A percentile compares a stretch with the other conserved stretches of the same genome.
Evolutionary conservation across 2,797 vertebrate genomes (phyloP).

Genomic region (Pogonophryne albipinna): DNA sequence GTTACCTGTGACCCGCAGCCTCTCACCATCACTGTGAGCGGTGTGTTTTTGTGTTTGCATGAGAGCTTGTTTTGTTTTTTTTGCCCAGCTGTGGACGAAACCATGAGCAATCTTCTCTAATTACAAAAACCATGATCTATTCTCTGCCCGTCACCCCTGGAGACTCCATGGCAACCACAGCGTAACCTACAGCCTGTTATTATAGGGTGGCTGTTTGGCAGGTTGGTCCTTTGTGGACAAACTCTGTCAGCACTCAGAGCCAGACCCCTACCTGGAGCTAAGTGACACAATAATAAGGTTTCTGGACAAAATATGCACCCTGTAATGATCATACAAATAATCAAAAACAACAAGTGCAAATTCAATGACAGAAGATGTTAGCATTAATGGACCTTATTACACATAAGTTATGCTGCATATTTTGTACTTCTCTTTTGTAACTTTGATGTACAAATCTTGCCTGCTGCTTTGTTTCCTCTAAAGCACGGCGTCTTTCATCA

Average conservation of each 20-base stretch:
- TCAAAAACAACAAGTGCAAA: not conserved
- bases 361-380: not conserved
- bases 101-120: conserved; percentile 85
- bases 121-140: conserved; percentile 85
- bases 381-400: not conserved
- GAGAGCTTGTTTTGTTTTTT: not conserved
- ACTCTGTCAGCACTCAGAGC: conserved; percentile 35
- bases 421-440: not conserved
- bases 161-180: conserved; percentile 94
- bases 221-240: conserved; percentile 37
- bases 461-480: conserved; percentile 30
- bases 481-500: conserved; percentile 30
- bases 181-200: conserved; percentile 79
- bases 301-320: not conserved
- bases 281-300: not conserved
- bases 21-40: not conserved
- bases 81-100: conserved; percentile 38
- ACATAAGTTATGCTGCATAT: not conserved
- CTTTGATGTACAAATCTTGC: not conserved
- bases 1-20: conserved; percentile 21
- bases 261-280: conserved; percentile 20
- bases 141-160: conserved; percentile 87
- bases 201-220: conserved; percentile 58
- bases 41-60: not conserved
- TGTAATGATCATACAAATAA: not conserved